Conservation (phyloP, 2,113 vertebrate genomes). For the Podarcis muralis region DNA sequence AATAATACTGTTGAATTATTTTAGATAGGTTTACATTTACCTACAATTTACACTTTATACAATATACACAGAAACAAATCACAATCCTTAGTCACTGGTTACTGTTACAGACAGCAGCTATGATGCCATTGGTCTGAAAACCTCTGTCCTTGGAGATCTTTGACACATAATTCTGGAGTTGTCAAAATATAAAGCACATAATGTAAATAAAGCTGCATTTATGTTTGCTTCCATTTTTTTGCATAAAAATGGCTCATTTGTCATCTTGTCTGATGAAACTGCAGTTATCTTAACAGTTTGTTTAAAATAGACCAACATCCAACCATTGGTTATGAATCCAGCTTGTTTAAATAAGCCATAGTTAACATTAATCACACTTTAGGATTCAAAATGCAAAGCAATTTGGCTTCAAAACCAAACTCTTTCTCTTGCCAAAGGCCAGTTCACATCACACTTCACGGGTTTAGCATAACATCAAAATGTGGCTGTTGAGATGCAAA, state of each 20-base stretch:
- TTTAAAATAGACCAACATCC: too few species aligned
- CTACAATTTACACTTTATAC: background rate
- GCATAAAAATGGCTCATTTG: too few species aligned
- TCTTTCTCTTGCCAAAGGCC: too few species aligned
- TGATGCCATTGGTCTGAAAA: background rate
- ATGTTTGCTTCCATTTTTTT: too few species aligned
- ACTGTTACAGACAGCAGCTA: background rate
- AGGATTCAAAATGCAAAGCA: too few species aligned
- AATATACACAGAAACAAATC: background rate
- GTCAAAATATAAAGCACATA: background rate
- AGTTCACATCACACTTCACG: too few species aligned
- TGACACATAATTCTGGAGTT: background rate
- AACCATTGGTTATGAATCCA: too few species aligned
- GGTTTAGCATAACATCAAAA: background rate
- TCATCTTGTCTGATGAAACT: too few species aligned
- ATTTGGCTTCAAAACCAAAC: too few species aligned
- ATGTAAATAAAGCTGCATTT: background rate
- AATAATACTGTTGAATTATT: conserved; percentile 12
- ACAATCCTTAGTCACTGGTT: background rate
- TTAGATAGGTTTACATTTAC: background rate
- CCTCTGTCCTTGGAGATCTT: background rate
- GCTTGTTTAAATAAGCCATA: background rate
- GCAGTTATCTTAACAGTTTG: too few species aligned
- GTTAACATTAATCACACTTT: background rate
- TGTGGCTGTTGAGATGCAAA: background rate